phyloP scores from a whole-genome alignment of 1,140 invertebrate species.

The Formica exsecta region DNA sequence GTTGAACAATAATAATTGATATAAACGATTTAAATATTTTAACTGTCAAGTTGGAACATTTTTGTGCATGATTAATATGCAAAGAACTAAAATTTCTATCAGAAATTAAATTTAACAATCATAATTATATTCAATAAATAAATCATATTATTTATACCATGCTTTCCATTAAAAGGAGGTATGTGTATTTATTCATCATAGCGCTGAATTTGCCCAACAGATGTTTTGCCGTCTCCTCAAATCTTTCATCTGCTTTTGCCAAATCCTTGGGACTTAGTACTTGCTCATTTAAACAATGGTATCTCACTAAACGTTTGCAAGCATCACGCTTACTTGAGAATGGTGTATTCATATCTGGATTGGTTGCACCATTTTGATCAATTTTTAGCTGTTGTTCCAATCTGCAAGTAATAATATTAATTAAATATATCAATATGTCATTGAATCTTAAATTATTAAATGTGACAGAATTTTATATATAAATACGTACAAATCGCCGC shows the following conservation, averaged over 20 bases:
- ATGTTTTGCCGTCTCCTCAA: constrained; percentile 91
- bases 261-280: constrained; percentile 90
- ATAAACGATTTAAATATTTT: not conserved
- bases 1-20: no score
- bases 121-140: constrained; percentile 11
- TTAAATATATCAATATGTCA: constrained; percentile 26
- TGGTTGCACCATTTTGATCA: constrained; percentile 92
- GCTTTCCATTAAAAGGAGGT: constrained; percentile 93
- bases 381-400: constrained; percentile 92
- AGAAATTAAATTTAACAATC: not conserved
- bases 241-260: constrained; percentile 92
- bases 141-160: constrained; percentile 87
- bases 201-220: constrained; percentile 91
- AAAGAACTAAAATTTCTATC: not conserved
- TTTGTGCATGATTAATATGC: not conserved
- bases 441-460: not conserved
- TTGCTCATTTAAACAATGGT: constrained; percentile 93
- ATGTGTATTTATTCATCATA: constrained; percentile 93
- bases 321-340: constrained; percentile 92
- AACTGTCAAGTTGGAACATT: not conserved
- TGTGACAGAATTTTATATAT: not conserved
- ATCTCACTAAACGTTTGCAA: constrained; percentile 92
- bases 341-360: constrained; percentile 92
- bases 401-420: constrained; percentile 79
- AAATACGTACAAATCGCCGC: constrained; percentile 82